Conservation (phyloP, 2,113 vertebrate genomes). For the Oenanthe melanoleuca region DNA sequence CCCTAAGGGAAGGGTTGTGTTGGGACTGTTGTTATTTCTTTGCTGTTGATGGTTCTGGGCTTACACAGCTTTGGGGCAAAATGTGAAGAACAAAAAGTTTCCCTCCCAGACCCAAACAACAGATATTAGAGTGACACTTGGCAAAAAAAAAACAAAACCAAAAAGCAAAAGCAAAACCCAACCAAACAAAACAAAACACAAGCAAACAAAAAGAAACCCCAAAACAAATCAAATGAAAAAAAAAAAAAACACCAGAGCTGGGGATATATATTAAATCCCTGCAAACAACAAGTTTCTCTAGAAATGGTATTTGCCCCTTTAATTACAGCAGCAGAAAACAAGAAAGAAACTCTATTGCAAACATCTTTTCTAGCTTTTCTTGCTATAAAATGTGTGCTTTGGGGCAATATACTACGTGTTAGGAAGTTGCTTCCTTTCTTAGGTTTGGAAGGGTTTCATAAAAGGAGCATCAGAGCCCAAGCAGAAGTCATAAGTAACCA, state of each 20-base stretch:
- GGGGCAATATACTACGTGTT: neutral
- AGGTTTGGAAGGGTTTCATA: neutral
- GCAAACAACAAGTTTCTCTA: neutral
- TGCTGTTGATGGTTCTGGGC: neutral
- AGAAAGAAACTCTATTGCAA: neutral
- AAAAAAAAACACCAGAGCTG: neutral
- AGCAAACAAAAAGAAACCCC: too few species aligned
- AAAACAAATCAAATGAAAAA: too few species aligned
- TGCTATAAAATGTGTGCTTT: neutral
- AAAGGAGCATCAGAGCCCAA: neutral
- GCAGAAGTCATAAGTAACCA: neutral
- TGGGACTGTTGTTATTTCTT: neutral
- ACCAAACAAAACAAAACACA: too few species aligned
- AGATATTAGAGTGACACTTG: neutral
- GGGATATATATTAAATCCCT: neutral
- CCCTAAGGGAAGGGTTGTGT: neutral
- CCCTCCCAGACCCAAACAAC: neutral
- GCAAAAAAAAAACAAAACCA: neutral
- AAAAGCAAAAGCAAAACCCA: too few species aligned
- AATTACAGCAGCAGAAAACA: neutral
- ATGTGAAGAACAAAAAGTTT: neutral
- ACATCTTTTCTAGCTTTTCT: neutral
- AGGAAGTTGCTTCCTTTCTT: neutral
- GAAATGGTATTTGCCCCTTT: neutral
- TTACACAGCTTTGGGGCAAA: neutral